Conservation (phyloP, 2,113 vertebrate species). For the Daubentonia madagascariensis region DNA sequence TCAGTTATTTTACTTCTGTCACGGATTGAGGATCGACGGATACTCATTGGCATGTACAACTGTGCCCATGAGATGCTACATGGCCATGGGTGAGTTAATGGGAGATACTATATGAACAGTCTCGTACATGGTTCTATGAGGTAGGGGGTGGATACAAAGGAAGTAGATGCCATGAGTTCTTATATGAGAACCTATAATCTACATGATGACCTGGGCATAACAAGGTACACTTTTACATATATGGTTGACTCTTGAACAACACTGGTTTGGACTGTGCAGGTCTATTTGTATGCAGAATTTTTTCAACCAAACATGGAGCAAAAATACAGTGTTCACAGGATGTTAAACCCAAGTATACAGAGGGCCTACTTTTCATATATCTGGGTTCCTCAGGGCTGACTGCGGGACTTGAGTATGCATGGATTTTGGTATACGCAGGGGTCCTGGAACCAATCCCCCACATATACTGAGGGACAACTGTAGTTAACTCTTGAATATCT, state of each 20-base stretch:
- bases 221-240: background rate
- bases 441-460: background rate
- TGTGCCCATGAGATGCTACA: conserved; percentile 94
- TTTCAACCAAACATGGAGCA: background rate
- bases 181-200: background rate
- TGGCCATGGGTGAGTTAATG: conserved; percentile 85
- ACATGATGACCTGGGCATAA: background rate
- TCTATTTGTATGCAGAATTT: background rate
- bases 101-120: background rate
- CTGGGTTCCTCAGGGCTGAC: background rate
- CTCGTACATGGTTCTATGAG: background rate
- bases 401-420: background rate
- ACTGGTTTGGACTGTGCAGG: background rate
- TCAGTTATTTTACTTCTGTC: conserved; percentile 92
- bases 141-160: background rate
- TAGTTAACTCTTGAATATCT: conserved; percentile 5
- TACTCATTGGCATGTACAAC: conserved; percentile 92
- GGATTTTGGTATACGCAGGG: background rate
- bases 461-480: background rate
- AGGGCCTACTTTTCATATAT: background rate
- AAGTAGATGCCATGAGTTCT: background rate
- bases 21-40: conserved; percentile 92
- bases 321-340: background rate
- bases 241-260: background rate
- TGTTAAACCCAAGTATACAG: background rate